phyloP scores from a whole-genome alignment of 2,888 invertebrate genomes.

The Mimumesa dahlbomi region DNA sequence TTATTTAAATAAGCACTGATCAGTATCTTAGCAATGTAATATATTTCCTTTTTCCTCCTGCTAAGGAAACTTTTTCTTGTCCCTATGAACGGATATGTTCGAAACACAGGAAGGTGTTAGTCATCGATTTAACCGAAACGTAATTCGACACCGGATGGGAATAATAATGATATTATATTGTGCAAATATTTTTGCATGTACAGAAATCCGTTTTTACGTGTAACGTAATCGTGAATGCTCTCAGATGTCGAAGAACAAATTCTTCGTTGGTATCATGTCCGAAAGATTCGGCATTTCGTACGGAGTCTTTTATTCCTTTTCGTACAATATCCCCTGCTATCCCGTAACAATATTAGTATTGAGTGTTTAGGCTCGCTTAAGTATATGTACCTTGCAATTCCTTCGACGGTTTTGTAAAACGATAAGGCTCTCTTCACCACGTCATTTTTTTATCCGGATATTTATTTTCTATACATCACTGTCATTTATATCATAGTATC shows the following conservation, averaged over 20 bases:
- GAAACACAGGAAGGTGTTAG: too few species aligned
- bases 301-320: not conserved
- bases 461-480: slow-evolving; percentile 65
- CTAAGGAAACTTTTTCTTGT: too few species aligned
- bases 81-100: too few species aligned
- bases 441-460: slow-evolving; percentile 72
- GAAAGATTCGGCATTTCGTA: slow-evolving; percentile 4
- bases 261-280: not conserved
- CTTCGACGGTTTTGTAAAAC: slow-evolving; percentile 52
- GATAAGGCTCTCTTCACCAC: slow-evolving; percentile 68
- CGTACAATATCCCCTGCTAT: slow-evolving; percentile 11
- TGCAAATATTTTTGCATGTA: slow-evolving; percentile 12
- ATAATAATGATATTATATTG: slow-evolving; percentile 5
- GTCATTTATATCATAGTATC: slow-evolving; percentile 52
- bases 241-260: slow-evolving; percentile 1
- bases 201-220: not conserved
- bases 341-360: slow-evolving; percentile 16
- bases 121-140: not conserved
- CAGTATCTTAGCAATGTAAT: too few species aligned
- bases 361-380: slow-evolving; percentile 6
- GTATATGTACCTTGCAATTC: slow-evolving; percentile 59
- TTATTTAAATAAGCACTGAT: too few species aligned
- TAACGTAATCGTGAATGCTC: slow-evolving; percentile 9
- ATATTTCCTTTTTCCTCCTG: too few species aligned
- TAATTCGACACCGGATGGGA: slow-evolving; percentile 13